Base-by-base conservation (phyloP, 64 coral and sea anemone genomes). In the Montipora capricornis region DNA sequence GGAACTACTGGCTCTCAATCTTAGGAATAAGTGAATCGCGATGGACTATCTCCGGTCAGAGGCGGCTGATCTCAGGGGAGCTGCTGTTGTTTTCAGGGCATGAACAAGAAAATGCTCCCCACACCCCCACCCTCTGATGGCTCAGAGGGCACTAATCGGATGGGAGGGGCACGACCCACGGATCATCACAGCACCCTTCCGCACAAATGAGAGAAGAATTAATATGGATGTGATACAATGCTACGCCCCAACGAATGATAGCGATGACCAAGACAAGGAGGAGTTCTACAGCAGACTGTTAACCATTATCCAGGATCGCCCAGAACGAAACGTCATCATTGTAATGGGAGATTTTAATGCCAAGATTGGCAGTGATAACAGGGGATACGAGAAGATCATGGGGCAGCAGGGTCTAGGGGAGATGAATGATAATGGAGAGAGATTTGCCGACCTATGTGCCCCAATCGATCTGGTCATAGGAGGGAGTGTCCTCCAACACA, bases 221-320 rank as follows among this genome's bases (percentile, higher is more conserved):
- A 52, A 2, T 13, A 80, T 90, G 88, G 17, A 68, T 10, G 17
- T 90, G 10, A 80, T 90, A 20, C 44, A 20, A 12, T 89, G 52
- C 52, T 89, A 89, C 9, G 74, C 60, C 37, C 87, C 50, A 22
- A 89, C 88, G 22, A 89, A 89, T 20, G 88, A 89, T 51, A 49
- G 11, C 2, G 88, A 79, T 4, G 52, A 89, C 0, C 44, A 89
- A 58, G 74, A 12, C 44, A 89, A 78, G 50, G 53, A 89, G n/a
- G 37, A 64, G 19, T 89, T 89, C 60, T 79, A 89, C 66, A 79
- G 50, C 5, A 82, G 79, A 53, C 79, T 82, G 79, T n/a, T 20
- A 49, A 53, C 8, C 11, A 50, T 81, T 22, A 51, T 20, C 12
- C 4, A 81, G 19, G 13, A 50, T 10, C 17, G 26, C 1, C 47